Base-by-base conservation (phyloP, 2,797 vertebrate genomes). In the Bucorvus abyssinicus region DNA sequence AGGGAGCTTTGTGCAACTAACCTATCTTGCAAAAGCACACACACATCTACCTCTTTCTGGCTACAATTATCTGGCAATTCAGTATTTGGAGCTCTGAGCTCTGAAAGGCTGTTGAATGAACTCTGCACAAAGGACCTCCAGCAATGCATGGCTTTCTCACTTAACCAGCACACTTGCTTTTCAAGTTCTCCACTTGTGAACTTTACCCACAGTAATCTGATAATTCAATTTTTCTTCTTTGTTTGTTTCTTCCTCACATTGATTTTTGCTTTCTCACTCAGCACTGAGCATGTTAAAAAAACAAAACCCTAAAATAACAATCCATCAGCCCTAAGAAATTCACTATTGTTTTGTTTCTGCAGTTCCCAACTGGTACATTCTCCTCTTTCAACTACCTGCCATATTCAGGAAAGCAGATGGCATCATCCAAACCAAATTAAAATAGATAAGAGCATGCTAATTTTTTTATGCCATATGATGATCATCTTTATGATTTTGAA, bases 351-450 rank as follows among this genome's bases (percentile, higher is more conserved):
- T 78, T 78, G 52, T 60, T 86, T 76, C 89, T 73, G 64, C 52
- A 8, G 4, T 32, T 93, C 89, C 91, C 93, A 76, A 84, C n/a
- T 67, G 74, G 77, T 84, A 67, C 32, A 18, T 88, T 89, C 85
- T 81, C 80, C 65, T 81, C 50, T 82, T 87, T 68, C 83, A 92
- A 57, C 47, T 80, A 85, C 60, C 80, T 1, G 1, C 74, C 76
- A 59, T 57, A 79, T 42, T 87, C 78, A 71, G 89, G 74, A 95
- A 96, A 94, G 80, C 87, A 96, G 95, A 93, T 95, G 95, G 90
- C 80, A 95, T 74, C 83, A 89, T 88, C 94, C 93, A 94, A 90
- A 84, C 63, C 84, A 94, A 96, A 94, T 91, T 87, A 91, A 94
- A 94, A 94, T 44, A 95, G 91, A 67, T 82, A 91, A 87, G 38